A percentile compares a stretch with the other conserved stretches of the same genome.
phyloP scores from a whole-genome alignment of 2,797 vertebrate genomes.

The Hippopotamyrus pictus region DNA sequence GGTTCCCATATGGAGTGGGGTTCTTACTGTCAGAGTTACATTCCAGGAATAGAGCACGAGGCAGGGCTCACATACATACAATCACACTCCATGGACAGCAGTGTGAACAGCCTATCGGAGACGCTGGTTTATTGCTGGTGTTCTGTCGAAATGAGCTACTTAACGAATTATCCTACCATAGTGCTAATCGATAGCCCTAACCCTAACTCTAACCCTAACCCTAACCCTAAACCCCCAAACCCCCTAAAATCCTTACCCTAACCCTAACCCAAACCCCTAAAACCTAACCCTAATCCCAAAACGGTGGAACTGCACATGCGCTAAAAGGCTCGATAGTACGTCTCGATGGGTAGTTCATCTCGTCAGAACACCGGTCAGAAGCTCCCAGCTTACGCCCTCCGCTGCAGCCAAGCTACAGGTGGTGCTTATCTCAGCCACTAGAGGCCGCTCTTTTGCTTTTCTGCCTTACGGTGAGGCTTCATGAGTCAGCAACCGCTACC shows the following conservation, averaged over 20 bases:
- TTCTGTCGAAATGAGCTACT: no score
- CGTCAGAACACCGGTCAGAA: no score
- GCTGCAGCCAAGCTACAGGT: not conserved
- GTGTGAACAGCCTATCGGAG: not conserved
- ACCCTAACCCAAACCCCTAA: no score
- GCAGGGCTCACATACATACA: not conserved
- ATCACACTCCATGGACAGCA: not conserved
- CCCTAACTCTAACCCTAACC: no score
- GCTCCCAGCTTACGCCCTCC: not conserved
- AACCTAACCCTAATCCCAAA: no score
- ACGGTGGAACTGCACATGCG: no score
- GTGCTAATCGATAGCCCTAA: no score
- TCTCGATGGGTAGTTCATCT: no score
- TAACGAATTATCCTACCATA: no score
- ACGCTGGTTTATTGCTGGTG: not conserved
- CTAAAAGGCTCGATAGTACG: no score
- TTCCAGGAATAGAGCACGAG: not conserved
- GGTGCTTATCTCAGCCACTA: not conserved
- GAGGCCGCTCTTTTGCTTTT: not conserved
- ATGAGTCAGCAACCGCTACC: not conserved
- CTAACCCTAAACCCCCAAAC: no score
- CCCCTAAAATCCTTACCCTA: no score
- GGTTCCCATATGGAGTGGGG: not conserved
- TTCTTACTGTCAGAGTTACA: not conserved
- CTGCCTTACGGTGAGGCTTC: not conserved